Evolutionary conservation across 2,888 invertebrate genomes (phyloP).

Genomic region (Autographa gamma): DNA sequence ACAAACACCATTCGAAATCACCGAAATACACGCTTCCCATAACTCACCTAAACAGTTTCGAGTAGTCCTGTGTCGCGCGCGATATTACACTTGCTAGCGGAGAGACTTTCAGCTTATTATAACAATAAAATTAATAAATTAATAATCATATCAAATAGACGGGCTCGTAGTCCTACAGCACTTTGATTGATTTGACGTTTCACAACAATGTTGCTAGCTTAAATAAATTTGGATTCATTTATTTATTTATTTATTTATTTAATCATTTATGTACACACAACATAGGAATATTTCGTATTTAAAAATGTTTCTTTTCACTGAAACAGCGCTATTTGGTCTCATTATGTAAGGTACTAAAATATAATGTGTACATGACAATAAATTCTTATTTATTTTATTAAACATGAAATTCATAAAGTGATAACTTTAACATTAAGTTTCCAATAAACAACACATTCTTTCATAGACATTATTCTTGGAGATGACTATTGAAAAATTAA

Average conservation of each 20-base stretch:
- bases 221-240: conserved; percentile 30
- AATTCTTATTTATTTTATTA: too few relatives aligned
- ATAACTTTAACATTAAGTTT: too few relatives aligned
- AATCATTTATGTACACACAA: too few relatives aligned
- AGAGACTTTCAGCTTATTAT: conserved; percentile 50
- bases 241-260: too few relatives aligned
- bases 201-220: conserved; percentile 39
- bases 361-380: too few relatives aligned
- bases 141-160: conserved; percentile 56
- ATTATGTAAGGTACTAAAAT: not conserved
- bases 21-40: conserved; percentile 13
- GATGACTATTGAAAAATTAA: too few relatives aligned
- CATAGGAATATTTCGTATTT: too few relatives aligned
- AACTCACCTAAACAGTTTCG: conserved; percentile 50
- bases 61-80: conserved; percentile 28
- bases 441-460: too few relatives aligned
- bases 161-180: conserved; percentile 45
- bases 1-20: conserved; percentile 41
- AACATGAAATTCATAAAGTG: too few relatives aligned
- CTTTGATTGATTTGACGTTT: conserved; percentile 60
- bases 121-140: conserved; percentile 45
- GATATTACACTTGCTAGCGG: conserved; percentile 39
- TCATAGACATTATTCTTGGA: too few relatives aligned
- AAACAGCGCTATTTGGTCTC: not conserved
- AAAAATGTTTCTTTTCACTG: conserved; percentile 41